A percentile compares a stretch with the other conserved stretches of the same genome.
These are phyloP conservation scores for Sitta europaea DNA, from an alignment of 2,113 vertebrate species.

Conservation along the genomic window DNA sequence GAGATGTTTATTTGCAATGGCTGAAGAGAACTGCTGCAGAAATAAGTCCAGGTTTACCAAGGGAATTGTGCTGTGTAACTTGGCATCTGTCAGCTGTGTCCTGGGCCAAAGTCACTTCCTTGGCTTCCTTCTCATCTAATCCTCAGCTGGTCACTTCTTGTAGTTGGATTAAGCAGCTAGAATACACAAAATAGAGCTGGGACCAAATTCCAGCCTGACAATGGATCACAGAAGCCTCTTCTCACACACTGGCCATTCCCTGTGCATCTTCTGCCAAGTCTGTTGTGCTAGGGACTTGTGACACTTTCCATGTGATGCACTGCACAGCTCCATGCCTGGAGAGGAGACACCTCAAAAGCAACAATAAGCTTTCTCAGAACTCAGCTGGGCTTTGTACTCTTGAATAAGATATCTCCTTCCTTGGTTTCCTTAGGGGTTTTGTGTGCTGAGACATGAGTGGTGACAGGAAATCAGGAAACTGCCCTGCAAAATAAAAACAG, in stretches of 20 bases:
- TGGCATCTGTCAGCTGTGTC: not conserved
- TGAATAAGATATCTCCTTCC: slow-evolving; percentile 18
- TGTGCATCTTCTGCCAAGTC: not conserved
- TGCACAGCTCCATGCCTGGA: not conserved
- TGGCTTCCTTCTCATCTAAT: not conserved
- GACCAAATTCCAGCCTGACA: not conserved
- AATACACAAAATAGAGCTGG: not conserved
- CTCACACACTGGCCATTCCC: not conserved
- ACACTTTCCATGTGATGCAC: not conserved
- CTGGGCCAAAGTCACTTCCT: not conserved
- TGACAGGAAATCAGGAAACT: not conserved
- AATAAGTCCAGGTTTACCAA: not conserved
- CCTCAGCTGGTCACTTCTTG: not conserved
- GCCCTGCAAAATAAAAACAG: not conserved
- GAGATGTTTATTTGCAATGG: not conserved
- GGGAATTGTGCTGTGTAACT: not conserved
- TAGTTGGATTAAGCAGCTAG: not conserved
- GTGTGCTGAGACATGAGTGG: not conserved
- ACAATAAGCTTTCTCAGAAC: not conserved
- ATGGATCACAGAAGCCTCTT: not conserved
- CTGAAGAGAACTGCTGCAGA: not conserved
- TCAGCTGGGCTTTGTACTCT: not conserved
- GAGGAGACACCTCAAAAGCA: not conserved
- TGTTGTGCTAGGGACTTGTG: not conserved
- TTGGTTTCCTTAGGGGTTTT: not conserved